Evolutionary conservation across 2,797 vertebrate genomes (phyloP).

Genomic region (Rhynchotus rufescens): DNA sequence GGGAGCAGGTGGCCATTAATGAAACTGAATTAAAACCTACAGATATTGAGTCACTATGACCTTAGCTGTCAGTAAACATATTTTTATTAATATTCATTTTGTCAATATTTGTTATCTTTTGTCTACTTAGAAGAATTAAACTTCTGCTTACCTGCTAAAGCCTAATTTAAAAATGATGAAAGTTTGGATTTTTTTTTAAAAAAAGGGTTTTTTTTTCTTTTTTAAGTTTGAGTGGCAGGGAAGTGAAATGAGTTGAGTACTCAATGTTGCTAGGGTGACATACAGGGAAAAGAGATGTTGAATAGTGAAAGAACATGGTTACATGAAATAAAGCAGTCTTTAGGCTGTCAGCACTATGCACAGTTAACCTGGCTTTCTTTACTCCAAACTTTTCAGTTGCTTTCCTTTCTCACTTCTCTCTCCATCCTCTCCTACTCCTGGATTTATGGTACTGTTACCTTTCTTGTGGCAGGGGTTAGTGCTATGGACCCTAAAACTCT

Average conservation of each 20-base stretch:
- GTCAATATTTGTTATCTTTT: not conserved
- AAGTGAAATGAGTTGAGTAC: not conserved
- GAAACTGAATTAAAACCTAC: conserved; percentile 28
- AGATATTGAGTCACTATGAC: not conserved
- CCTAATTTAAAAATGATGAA: not conserved
- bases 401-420: not conserved
- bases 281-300: not conserved
- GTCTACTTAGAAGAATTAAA: not conserved
- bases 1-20: conserved; percentile 57
- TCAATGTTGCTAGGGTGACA: not conserved
- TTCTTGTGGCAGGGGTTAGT: not conserved
- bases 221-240: not conserved
- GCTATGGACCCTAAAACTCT: not conserved
- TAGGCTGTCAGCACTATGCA: fast-evolving
- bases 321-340: not conserved
- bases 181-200: fast-evolving
- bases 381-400: not conserved
- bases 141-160: not conserved
- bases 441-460: not conserved
- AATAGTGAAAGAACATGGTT: not conserved
- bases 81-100: not conserved
- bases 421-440: not conserved
- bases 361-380: not conserved
- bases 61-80: not conserved
- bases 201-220: too few species aligned